Evolutionary conservation across 2,888 invertebrate species (phyloP), one percentile per base, ranked within the genome.

Genomic region (Phania funesta): DNA sequence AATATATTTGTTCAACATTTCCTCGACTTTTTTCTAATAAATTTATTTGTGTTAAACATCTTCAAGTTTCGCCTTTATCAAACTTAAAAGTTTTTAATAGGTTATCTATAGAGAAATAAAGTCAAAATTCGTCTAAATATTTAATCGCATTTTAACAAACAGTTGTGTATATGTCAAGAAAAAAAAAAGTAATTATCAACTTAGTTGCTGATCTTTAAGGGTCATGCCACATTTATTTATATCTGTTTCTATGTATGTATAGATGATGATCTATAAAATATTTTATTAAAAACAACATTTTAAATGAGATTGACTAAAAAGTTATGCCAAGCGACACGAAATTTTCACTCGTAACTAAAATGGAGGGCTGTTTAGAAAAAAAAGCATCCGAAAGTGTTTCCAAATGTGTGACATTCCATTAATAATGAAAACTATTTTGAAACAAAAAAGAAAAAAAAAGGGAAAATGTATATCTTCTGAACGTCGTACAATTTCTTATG

Each of bases 371-470:
- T 50, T 44, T n/a, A 16, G 20, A 11, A 20, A n/a, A n/a, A n/a
- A n/a, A 16, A 7, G 24, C 13, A 35, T 22, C 18, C 6, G 22
- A 52, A 79, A 67, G 44, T 41, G 32, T 62, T 46, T 20, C 68
- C 68, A 73, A 52, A 60, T 68, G 71, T 81, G 81, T 77, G 67
- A 77, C 60, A 77, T 81, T 70, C 48, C 48, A 38, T 65, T 50
- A 46, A 76, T 73, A 68, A 64, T 56, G 48, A 56, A 46, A 80
- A 64, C 5, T 20, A 46, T 56, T 38, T 54, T 56, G 13, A 44
- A 24, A 35, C 35, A 60, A 65, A 20, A 44, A 18, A 46, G 1
- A 0, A 64, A 44, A 11, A 46, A 67, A 8, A 58, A 18, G 13
- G 70, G 4, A 38, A 77, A 67, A 62, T 81, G 77, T 41, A 77